Evolutionary conservation across 2,113 vertebrate species (phyloP).

Genomic region (Tragelaphus imberbis): DNA sequence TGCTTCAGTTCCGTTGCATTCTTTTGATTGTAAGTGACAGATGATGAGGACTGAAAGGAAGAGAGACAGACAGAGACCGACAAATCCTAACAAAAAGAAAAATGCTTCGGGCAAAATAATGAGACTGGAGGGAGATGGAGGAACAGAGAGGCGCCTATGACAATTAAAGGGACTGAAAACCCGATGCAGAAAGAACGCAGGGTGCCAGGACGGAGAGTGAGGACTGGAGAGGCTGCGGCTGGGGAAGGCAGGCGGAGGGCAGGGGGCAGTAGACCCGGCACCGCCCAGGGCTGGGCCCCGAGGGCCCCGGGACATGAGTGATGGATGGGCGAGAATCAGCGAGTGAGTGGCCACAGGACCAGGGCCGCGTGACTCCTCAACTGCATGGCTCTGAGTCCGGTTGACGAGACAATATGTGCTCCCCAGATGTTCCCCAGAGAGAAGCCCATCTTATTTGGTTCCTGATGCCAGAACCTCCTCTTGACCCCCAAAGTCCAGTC

Average conservation of each 20-base stretch:
- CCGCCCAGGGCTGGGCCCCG: accelerated
- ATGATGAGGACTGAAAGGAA: neutral
- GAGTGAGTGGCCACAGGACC: accelerated
- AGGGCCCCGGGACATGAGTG: neutral
- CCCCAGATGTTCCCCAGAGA: neutral
- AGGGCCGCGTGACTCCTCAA: accelerated
- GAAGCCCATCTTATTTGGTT: neutral
- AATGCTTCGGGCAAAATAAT: neutral
- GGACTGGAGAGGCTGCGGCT: neutral
- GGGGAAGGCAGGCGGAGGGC: accelerated
- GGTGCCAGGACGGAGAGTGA: neutral
- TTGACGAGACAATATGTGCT: neutral
- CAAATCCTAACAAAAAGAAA: neutral
- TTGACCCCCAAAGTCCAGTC: no score
- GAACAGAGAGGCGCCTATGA: accelerated
- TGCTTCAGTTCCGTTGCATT: neutral
- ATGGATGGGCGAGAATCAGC: accelerated
- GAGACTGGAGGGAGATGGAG: neutral
- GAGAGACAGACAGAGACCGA: neutral
- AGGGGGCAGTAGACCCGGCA: accelerated
- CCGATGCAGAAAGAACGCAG: neutral
- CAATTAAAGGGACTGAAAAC: neutral
- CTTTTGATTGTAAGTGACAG: neutral
- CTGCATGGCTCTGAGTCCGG: neutral
- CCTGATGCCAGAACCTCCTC: neutral